phyloP scores from a whole-genome alignment of 2,888 invertebrate species.

The Oligia fasciuncula region DNA sequence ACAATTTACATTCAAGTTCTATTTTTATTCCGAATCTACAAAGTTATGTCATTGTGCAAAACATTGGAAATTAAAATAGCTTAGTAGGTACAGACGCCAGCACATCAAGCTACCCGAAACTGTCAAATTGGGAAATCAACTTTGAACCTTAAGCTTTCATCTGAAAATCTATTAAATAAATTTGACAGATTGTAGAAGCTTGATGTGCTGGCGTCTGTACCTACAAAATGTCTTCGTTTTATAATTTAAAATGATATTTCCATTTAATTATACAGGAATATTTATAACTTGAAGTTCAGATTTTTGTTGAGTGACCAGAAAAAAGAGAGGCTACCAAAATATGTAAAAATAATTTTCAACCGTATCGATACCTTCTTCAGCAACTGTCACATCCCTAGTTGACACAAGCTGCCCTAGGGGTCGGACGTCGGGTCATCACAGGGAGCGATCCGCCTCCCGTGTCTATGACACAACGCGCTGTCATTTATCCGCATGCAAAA shows the following conservation, averaged over 20 bases:
- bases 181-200: too few relatives aligned
- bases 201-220: too few relatives aligned
- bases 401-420: constrained; percentile 74
- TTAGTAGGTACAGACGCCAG: neutral
- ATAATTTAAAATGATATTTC: too few relatives aligned
- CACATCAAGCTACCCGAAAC: too few relatives aligned
- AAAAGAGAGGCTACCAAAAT: neutral
- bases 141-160: too few relatives aligned
- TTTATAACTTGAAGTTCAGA: too few relatives aligned
- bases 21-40: neutral
- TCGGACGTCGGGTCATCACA: constrained; percentile 82
- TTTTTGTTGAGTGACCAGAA: neutral
- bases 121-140: too few relatives aligned
- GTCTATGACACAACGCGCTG: constrained; percentile 79
- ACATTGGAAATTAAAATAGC: neutral
- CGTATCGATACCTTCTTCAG: constrained; percentile 21
- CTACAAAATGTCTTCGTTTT: neutral
- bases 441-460: constrained; percentile 78
- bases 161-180: too few relatives aligned
- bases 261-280: neutral
- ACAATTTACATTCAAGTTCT: neutral
- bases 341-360: neutral
- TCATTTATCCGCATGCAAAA: constrained; percentile 77
- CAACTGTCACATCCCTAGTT: constrained; percentile 65
- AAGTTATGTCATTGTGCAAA: neutral